Base-by-base conservation (phyloP, 1,140 invertebrate genomes). In the Teleopsis dalmanni region DNA sequence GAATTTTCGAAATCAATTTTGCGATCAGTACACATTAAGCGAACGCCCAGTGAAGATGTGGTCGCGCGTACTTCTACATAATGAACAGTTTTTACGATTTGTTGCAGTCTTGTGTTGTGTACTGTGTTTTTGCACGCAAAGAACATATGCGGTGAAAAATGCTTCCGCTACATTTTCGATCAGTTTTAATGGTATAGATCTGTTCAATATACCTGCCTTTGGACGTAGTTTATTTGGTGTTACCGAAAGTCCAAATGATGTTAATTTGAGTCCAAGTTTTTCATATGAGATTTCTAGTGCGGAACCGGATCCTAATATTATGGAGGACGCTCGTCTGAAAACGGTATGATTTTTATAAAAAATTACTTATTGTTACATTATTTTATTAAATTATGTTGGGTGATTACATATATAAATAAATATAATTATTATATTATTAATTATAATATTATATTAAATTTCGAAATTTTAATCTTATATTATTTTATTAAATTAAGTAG, bases 301-400 rank as follows among this genome's bases (percentile, higher is more conserved):
- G 1, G 55, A 3, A 50, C 58, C 57, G 25, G 64, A 67, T 53
- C 59, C 64, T 14, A 57, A 62, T 49, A 58, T 67, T 19, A 27
- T 50, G 26, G 61, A 64, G 33, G 64, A 67, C 46, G 59, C 64
- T 1, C 52, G 51, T 42, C 47, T 67, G 8, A 55, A 53, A 45
- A 67, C 64, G 40, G 64, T 67, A 48, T 22, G 16, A 19, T 26
- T 2, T n/a, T n/a, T n/a, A n/a, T n/a, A n/a, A n/a, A n/a, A n/a
- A n/a, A n/a, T n/a, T n/a, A n/a, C n/a, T n/a, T n/a, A n/a, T n/a
- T n/a, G n/a, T n/a, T n/a, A n/a, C n/a, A n/a, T n/a, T n/a, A n/a
- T n/a, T n/a, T n/a, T n/a, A n/a, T n/a, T n/a, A n/a, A n/a, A n/a
- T n/a, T n/a, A n/a, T n/a, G n/a, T n/a, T n/a, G n/a, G n/a, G n/a